Base-by-base conservation (phyloP, 2,888 invertebrate species). In the Neoaliturus tenellus region DNA sequence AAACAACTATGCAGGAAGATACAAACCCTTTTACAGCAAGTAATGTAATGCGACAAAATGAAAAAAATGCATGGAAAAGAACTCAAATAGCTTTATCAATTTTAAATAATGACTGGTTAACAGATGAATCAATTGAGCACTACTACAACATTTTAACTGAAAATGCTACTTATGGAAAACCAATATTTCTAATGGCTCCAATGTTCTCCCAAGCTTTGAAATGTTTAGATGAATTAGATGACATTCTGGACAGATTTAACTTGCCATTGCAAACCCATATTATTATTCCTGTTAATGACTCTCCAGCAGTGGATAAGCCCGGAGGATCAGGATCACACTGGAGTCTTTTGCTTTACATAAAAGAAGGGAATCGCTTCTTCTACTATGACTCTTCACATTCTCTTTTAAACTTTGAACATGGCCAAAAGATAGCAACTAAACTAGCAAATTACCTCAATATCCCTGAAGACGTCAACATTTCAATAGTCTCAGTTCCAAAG, bases 241-340 rank as follows among this genome's bases (percentile, higher is more conserved):
- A 51, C 23, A 3, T 51, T 6, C 14, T 71, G 31, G 4, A 67
- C 6, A n/a, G 10, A 1, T 31, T n/a, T 4, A n/a, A 33, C 3
- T 12, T 39, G 8, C n/a, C 31, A 20, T 4, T 6, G 23, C 17
- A 39, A 20, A 23, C 31, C 3, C 17, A 20, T 41, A 41, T 71
- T 4, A n/a, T 71, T 8, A n/a, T 71, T 20, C 41, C 71, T 4
- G 41, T 71, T 1, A 71, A 71, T 41, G 23, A 71, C 23, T 39
- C 35, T 4, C 35, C 71, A 39, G 71, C 35, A n/a, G 41, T n/a
- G 1, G n/a, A 71, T n/a, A 71, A 39, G 20, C 39, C 41, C n/a
- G 71, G 71, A 2, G 71, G 71, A 1, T 71, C 71, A 39, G 71
- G 71, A 25, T 71, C 71, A 10, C 71, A 71, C 39, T 71, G 71